phyloP scores from a whole-genome alignment of 2,113 vertebrate genomes.

The Peromyscus polionotus region DNA sequence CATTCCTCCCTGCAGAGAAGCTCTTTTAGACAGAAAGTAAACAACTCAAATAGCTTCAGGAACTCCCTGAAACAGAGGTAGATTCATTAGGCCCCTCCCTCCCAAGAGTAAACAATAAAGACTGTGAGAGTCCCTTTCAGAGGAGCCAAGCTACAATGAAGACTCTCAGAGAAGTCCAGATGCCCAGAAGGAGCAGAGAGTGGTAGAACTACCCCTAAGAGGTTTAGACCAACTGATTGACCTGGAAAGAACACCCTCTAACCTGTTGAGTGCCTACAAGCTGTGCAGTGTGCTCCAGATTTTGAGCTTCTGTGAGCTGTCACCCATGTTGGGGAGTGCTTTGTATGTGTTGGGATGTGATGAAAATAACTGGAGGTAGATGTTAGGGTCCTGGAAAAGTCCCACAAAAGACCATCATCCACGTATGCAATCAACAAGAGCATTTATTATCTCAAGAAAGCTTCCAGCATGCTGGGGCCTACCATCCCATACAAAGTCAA shows the following conservation, averaged over 20 bases:
- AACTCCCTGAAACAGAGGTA: neutral
- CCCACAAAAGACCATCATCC: too few relatives aligned
- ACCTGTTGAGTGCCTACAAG: neutral
- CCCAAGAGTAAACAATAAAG: neutral
- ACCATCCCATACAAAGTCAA: too few relatives aligned
- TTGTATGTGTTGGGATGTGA: neutral
- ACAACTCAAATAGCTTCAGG: neutral
- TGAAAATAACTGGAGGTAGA: neutral
- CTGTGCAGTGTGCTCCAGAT: neutral
- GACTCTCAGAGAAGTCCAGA: neutral
- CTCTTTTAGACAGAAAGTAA: neutral
- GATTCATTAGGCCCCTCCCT: neutral
- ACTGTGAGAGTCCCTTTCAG: neutral
- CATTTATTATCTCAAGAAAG: too few relatives aligned
- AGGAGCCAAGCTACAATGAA: neutral
- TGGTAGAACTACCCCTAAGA: neutral
- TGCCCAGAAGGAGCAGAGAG: neutral
- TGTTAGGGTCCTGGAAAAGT: too few relatives aligned
- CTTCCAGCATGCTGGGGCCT: too few relatives aligned
- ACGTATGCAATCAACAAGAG: too few relatives aligned
- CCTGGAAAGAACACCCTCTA: neutral
- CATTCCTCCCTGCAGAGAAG: neutral
- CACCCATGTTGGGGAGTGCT: neutral
- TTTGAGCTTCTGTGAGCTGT: neutral
- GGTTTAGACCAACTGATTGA: too few relatives aligned